These are phyloP conservation scores for Gryllus bimaculatus DNA, from an alignment of 1,140 invertebrate species.

Conservation along the genomic window DNA sequence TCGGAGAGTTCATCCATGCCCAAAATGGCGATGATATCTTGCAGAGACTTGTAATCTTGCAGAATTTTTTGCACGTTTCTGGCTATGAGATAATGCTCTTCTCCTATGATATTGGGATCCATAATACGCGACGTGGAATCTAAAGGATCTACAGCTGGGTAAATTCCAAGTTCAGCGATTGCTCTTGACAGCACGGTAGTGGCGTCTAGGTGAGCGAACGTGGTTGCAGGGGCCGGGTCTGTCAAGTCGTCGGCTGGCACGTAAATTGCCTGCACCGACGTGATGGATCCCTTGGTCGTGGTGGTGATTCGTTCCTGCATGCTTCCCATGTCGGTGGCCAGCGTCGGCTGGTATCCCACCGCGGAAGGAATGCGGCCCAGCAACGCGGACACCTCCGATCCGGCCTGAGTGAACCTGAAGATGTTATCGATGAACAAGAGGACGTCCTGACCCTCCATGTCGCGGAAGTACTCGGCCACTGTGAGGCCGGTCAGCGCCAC, in stretches of 20 bases:
- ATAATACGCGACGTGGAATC: slow-evolving; percentile 98
- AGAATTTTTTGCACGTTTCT: slow-evolving; percentile 96
- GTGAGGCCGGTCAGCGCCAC: slow-evolving; percentile 94
- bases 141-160: slow-evolving; percentile 95
- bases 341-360: slow-evolving; percentile 95
- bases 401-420: slow-evolving; percentile 99
- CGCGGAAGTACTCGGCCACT: slow-evolving; percentile 96
- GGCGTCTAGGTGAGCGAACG: slow-evolving; percentile 98
- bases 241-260: slow-evolving; percentile 98
- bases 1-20: slow-evolving; percentile 99
- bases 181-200: slow-evolving; percentile 97
- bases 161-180: slow-evolving; percentile 93
- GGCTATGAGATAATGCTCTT: slow-evolving; percentile 90
- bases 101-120: slow-evolving; percentile 94
- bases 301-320: slow-evolving; percentile 99
- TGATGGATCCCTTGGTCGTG: slow-evolving; percentile 97
- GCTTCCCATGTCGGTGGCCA: slow-evolving; percentile 98
- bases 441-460: slow-evolving; percentile 98
- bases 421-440: slow-evolving; percentile 99
- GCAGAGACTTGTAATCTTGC: slow-evolving; percentile 92
- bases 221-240: slow-evolving; percentile 96
- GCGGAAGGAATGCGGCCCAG: slow-evolving; percentile 98
- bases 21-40: slow-evolving; percentile 97
- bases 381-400: slow-evolving; percentile 94
- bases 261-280: slow-evolving; percentile 96